Percentiles rank a stretch among this genome's conserved stretches.
Evolutionary conservation across 2,888 invertebrate species (phyloP).

Genomic region (Standfussiana lucernea): DNA sequence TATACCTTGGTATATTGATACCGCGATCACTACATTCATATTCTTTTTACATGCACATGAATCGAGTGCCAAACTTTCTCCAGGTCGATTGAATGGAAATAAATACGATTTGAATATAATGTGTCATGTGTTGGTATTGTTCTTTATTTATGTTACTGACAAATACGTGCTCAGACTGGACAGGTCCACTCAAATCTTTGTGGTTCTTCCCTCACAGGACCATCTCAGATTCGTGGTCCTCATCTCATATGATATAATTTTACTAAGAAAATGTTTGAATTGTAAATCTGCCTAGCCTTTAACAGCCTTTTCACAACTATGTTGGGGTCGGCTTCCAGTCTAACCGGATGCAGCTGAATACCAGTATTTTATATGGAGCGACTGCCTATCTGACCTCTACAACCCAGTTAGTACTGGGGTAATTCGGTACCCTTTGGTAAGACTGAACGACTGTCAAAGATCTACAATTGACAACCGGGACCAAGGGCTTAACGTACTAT

Average conservation of each 20-base stretch:
- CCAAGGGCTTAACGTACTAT: no score
- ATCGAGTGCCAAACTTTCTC: neutral
- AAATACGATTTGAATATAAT: constrained; percentile 2
- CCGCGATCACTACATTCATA: neutral
- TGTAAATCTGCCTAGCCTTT: no score
- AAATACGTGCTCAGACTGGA: constrained; percentile 2
- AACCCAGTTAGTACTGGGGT: no score
- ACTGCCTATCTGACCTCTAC: no score
- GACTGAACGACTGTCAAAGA: no score
- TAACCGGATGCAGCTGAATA: no score
- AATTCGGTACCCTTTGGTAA: no score
- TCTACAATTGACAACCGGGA: no score
- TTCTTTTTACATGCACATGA: neutral
- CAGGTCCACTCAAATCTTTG: neutral
- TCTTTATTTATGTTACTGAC: neutral
- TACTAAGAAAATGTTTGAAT: neutral
- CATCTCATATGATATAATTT: neutral
- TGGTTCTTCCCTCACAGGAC: neutral
- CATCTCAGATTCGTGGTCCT: neutral
- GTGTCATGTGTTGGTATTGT: constrained; percentile 5
- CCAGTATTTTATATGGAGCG: no score
- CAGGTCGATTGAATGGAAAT: neutral
- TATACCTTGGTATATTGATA: neutral
- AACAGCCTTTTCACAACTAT: no score
- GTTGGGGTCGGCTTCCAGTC: no score